A percentile compares a stretch with the other conserved stretches of the same genome.
These are phyloP conservation scores for Ptyas mucosa DNA, from an alignment of 2,113 vertebrate genomes.

Conservation along the genomic window DNA sequence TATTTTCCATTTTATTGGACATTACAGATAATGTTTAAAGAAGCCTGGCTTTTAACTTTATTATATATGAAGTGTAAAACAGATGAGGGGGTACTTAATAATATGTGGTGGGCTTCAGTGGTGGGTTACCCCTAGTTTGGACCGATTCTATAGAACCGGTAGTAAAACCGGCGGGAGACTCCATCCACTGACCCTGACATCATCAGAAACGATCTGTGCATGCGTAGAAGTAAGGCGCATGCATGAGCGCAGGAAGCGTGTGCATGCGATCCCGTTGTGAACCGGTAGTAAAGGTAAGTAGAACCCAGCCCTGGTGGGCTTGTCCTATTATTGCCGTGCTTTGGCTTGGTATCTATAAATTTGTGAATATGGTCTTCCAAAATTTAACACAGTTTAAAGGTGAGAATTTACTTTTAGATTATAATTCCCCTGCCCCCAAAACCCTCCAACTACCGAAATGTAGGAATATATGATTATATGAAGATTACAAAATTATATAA, in stretches of 20 bases:
- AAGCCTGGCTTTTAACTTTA: not conserved
- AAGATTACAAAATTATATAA: not conserved
- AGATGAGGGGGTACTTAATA: not conserved
- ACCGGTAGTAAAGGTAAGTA: too few species aligned
- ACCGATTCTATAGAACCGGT: too few species aligned
- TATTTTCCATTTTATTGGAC: not conserved
- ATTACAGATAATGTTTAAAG: not conserved
- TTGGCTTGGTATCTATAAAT: not conserved
- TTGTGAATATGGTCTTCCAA: not conserved
- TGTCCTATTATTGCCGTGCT: not conserved
- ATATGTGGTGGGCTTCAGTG: not conserved
- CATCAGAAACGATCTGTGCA: too few species aligned
- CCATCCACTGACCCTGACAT: too few species aligned
- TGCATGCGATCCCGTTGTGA: too few species aligned
- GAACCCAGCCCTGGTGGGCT: not conserved
- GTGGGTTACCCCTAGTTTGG: too few species aligned
- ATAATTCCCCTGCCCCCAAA: not conserved
- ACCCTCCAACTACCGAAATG: not conserved
- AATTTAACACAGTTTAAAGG: not conserved
- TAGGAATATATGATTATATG: not conserved
- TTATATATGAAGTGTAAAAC: not conserved
- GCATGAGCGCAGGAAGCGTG: too few species aligned
- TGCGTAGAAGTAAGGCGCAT: too few species aligned
- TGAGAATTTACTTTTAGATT: not conserved
- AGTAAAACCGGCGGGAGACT: too few species aligned